These are phyloP conservation scores for Lithophane socia DNA, from an alignment of 2,888 invertebrate genomes.

Conservation along the genomic window DNA sequence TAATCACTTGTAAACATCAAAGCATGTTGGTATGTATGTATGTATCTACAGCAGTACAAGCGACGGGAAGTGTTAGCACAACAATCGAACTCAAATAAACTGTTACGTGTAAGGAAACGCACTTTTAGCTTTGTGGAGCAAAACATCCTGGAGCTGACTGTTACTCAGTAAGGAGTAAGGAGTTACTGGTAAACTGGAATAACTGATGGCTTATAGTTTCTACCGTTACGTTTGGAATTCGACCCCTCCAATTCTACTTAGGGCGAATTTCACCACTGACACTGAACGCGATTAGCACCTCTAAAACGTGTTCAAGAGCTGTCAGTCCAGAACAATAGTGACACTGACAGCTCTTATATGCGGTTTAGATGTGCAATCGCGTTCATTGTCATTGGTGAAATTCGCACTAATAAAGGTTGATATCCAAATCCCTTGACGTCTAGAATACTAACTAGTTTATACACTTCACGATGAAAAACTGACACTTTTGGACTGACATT, in stretches of 20 bases:
- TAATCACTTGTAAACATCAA: constrained; percentile 39
- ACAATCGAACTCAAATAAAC: constrained; percentile 69
- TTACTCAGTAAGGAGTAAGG: constrained; percentile 2
- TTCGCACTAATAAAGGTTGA: too few relatives aligned
- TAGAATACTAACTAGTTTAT: too few relatives aligned
- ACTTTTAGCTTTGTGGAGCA: constrained; percentile 61
- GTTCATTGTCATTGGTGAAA: too few relatives aligned
- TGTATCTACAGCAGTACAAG: constrained; percentile 12
- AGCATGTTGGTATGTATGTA: background rate
- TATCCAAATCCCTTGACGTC: too few relatives aligned
- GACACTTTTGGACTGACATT: background rate
- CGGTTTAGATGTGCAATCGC: too few relatives aligned
- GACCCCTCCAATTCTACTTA: too few relatives aligned
- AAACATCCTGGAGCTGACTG: constrained; percentile 64
- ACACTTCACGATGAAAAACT: too few relatives aligned
- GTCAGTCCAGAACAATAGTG: too few relatives aligned
- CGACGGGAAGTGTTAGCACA: constrained; percentile 70
- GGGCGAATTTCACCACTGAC: too few relatives aligned
- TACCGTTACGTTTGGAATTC: background rate
- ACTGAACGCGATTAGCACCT: too few relatives aligned
- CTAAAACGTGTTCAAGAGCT: too few relatives aligned
- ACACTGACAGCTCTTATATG: too few relatives aligned
- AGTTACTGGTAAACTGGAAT: constrained; percentile 7
- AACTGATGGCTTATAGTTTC: background rate
- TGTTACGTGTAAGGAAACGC: constrained; percentile 56